Percentiles rank a stretch among this genome's conserved stretches.
phyloP scores from a whole-genome alignment of 2,113 vertebrate species.

The Menidia beryllina region DNA sequence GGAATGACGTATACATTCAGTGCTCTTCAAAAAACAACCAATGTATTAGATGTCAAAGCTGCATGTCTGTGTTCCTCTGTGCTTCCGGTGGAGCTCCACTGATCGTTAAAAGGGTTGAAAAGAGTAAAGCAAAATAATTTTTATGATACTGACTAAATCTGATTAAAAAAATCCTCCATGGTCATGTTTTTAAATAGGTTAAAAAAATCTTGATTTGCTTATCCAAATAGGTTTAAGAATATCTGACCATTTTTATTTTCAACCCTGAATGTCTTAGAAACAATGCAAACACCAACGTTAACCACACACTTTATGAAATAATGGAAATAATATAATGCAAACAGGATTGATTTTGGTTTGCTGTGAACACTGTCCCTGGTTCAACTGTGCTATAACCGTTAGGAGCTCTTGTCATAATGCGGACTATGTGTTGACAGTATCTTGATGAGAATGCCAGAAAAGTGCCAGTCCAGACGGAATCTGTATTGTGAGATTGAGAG shows the following conservation, averaged over 20 bases:
- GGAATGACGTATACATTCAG: constrained; percentile 12
- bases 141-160: no score
- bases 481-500: background rate
- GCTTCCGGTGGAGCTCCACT: background rate
- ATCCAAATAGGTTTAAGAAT: no score
- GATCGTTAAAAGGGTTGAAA: constrained; percentile 22
- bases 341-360: background rate
- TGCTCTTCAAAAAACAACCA: background rate
- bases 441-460: background rate
- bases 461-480: background rate
- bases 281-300: background rate
- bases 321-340: background rate
- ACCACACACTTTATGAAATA: background rate
- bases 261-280: no score
- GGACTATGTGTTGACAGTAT: background rate
- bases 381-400: background rate
- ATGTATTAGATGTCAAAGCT: background rate
- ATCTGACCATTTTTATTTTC: no score
- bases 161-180: no score
- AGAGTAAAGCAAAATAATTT: no score
- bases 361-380: background rate
- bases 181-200: no score
- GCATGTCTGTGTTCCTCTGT: background rate
- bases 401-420: no score
- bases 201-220: no score